Percentiles rank a stretch among this genome's conserved stretches.
phyloP scores from a whole-genome alignment of 2,797 vertebrate genomes.

The Pampus argenteus region DNA sequence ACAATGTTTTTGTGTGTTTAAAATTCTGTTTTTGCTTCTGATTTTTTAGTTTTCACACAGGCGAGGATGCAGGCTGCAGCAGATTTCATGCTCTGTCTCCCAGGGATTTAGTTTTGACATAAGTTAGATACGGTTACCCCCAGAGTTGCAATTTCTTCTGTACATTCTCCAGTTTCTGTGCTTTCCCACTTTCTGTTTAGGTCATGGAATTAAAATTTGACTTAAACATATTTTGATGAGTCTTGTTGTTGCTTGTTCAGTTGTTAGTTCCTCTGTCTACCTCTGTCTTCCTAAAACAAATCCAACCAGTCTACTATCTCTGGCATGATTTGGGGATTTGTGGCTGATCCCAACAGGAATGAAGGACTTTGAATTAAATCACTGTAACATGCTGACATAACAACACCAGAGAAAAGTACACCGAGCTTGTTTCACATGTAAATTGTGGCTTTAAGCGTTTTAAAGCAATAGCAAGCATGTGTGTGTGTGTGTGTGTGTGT shows the following conservation, averaged over 20 bases:
- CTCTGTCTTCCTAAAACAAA: slow-evolving; percentile 32
- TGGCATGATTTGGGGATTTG: slow-evolving; percentile 18
- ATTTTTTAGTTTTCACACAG: neutral
- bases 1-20: neutral
- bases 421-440: neutral
- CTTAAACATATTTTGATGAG: too few relatives aligned
- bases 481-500: slow-evolving; percentile 8
- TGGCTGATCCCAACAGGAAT: slow-evolving; percentile 28
- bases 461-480: neutral
- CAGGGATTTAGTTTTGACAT: neutral
- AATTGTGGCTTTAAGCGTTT: too few relatives aligned
- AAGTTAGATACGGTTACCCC: neutral
- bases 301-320: neutral
- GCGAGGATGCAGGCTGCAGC: neutral
- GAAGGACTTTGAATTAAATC: slow-evolving; percentile 19
- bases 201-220: neutral
- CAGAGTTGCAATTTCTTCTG: neutral
- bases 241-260: neutral
- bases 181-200: neutral
- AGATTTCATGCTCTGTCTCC: neutral
- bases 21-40: neutral
- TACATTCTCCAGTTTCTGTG: slow-evolving; percentile 8
- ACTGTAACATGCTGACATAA: neutral
- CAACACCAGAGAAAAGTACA: neutral
- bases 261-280: neutral